Base-by-base conservation (phyloP, 2,113 vertebrate genomes). In the Zosterops pallidus region DNA sequence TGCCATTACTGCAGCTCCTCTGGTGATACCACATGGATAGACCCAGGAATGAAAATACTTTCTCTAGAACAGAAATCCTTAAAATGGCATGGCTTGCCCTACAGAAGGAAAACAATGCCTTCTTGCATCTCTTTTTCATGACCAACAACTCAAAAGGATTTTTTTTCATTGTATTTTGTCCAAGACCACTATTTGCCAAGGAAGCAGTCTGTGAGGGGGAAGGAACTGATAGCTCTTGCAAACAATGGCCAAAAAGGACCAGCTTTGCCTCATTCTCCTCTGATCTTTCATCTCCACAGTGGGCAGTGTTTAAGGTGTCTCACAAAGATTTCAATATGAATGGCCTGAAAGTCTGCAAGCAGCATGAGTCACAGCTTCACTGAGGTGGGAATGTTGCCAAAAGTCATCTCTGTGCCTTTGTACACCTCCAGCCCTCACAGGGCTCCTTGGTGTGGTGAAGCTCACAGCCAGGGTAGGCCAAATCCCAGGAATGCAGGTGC, bases 331-430 rank as follows among this genome's bases (percentile, higher is more conserved):
- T 82, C 55, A 35, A 20, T 19, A 12, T 11, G 35, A 79, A 47
- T 1, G 11, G 31, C 79, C 60, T 44, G 60, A 37, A 37, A 57
- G 12, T 24, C 64, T 6, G 37, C 18, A 15, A 65, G 41, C 33
- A 47, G 23, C 4, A 41, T 14, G 57, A 55, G 35, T 33, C 62
- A 22, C 35, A 47, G 44, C 20, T 52, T 21, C 50, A 18, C 18
- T 11, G 39, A 52, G 5, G 11, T 7, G 12, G 4, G 9, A 7
- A 22, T 6, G 22, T 3, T 2, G 11, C 20, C 6, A 7, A 53
- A 3, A 2, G 24, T 4, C 31, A 47, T 1, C 24, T 39, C 31
- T 1, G 33, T 0, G 4, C 29, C 26, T 20, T 41, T 60, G 28
- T 26, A 23, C 0, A 0, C 17, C 18, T 24, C 68, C 28, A 29